Conservation (phyloP, 2,888 invertebrate genomes). For the Platycheirus albimanus region DNA sequence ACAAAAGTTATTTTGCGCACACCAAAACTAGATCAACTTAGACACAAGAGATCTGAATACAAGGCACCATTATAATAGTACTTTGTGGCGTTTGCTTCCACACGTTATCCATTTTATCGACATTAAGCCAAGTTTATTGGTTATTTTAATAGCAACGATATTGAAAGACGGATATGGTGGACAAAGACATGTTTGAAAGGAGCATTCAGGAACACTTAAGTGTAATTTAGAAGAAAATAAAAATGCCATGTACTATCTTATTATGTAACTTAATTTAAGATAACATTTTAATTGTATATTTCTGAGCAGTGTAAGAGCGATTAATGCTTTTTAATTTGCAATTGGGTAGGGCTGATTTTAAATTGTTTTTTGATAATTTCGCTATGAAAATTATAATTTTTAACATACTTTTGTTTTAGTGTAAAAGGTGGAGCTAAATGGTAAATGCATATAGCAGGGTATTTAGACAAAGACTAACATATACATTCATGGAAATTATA, state of each 20-base stretch:
- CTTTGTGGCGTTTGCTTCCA: constrained; percentile 32
- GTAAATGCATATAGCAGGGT: no score
- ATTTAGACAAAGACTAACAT: no score
- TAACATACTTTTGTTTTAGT: no score
- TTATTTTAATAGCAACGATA: constrained; percentile 44
- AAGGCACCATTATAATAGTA: constrained; percentile 6
- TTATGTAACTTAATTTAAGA: constrained; percentile 54
- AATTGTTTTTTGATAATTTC: no score
- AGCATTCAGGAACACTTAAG: constrained; percentile 49
- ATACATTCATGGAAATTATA: no score
- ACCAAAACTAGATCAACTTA: not conserved
- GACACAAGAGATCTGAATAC: constrained; percentile 25
- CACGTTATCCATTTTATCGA: constrained; percentile 44
- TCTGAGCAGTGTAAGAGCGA: not conserved
- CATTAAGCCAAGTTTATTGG: constrained; percentile 26
- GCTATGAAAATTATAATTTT: no score
- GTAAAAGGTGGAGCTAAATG: no score
- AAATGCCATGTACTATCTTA: constrained; percentile 40
- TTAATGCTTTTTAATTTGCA: constrained; percentile 39
- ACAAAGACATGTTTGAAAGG: constrained; percentile 51
- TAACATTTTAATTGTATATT: constrained; percentile 47
- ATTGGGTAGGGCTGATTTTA: constrained; percentile 28
- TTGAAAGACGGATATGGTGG: constrained; percentile 62
- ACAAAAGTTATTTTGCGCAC: not conserved
- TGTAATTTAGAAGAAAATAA: constrained; percentile 30